A percentile compares a stretch with the other conserved stretches of the same genome.
These are phyloP conservation scores for Anarhynchus alexandrinus DNA, from an alignment of 2,113 vertebrate genomes.

Conservation along the genomic window DNA sequence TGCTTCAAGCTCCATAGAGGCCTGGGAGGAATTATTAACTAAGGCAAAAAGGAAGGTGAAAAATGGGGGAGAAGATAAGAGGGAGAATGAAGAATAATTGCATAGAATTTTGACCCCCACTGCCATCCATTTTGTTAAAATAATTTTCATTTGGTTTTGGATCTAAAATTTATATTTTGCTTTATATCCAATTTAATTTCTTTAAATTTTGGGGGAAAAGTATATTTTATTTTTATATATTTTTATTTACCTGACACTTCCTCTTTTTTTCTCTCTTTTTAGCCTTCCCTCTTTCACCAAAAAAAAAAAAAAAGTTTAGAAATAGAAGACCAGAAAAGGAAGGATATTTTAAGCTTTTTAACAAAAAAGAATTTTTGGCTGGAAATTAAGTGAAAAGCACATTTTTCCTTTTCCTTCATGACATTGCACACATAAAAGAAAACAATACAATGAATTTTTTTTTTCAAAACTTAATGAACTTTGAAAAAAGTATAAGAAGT, in stretches of 20 bases:
- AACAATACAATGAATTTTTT: neutral
- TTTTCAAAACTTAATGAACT: neutral
- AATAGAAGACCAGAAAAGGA: neutral
- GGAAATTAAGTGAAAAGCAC: neutral
- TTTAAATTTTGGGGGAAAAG: neutral
- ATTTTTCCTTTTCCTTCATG: neutral
- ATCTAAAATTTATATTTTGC: neutral
- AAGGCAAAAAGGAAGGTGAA: neutral
- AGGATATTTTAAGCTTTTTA: neutral
- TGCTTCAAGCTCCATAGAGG: neutral
- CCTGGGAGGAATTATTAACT: neutral
- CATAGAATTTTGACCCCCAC: neutral
- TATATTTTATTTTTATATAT: neutral
- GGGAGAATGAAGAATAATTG: neutral
- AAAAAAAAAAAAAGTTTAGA: neutral
- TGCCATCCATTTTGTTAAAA: neutral
- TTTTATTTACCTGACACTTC: neutral
- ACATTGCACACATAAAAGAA: neutral
- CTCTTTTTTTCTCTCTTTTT: neutral
- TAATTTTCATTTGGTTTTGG: neutral
- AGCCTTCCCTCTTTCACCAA: neutral
- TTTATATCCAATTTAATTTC: neutral
- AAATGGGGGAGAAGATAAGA: neutral
- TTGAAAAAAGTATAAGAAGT: neutral
- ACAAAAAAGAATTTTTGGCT: neutral